Evolutionary conservation across 2,888 invertebrate species (phyloP), one percentile per base, ranked within the genome.

Genomic region (Drosophila robusta): DNA sequence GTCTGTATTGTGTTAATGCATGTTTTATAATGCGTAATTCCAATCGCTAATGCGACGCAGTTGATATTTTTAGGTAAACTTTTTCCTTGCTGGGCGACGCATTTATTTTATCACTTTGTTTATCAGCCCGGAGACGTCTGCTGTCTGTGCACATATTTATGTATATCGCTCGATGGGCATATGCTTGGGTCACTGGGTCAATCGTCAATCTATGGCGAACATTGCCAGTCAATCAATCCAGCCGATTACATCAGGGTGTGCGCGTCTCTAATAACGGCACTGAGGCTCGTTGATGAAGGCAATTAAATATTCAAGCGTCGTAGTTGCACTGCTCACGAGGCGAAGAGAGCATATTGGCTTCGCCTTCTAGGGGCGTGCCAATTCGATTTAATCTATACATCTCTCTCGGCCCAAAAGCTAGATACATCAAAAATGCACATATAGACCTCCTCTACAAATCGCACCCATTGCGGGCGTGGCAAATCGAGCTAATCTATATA

Each of bases 61-160:
- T 64, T 55, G 11, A 56, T 67, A 65, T 77, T 65, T 68, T 79
- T 75, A 67, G 74, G 61, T 49, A 60, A 58, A 57, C 61, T 46
- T 54, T 9, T 24, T 29, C 18, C n/a, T 18, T 4, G 29, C 39
- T 57, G 71, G 67, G 56, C 78, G 62, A 49, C 85, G 82, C 70
- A 85, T 81, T 70, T 34, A 41, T 81, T 87, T 89, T 78, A 89
- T 89, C 80, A 71, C 71, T 70, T 75, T 85, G 71, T 78, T 81
- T 85, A 85, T 85, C 71, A 78, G 50, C 18, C n/a, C 16, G 16
- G 16, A 63, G n/a, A 29, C 11, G 16, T 6, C 42, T 34, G 14
- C 22, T 41, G 8, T 36, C 29, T 32, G 6, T 46, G 26, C 36
- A 32, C 36, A 32, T 22, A 24, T 16, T 18, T 18, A 2, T 18